Percentiles rank a stretch among this genome's conserved stretches.
These are phyloP conservation scores for Trematomus loennbergii DNA, from an alignment of 2,113 vertebrate genomes.

Conservation along the genomic window DNA sequence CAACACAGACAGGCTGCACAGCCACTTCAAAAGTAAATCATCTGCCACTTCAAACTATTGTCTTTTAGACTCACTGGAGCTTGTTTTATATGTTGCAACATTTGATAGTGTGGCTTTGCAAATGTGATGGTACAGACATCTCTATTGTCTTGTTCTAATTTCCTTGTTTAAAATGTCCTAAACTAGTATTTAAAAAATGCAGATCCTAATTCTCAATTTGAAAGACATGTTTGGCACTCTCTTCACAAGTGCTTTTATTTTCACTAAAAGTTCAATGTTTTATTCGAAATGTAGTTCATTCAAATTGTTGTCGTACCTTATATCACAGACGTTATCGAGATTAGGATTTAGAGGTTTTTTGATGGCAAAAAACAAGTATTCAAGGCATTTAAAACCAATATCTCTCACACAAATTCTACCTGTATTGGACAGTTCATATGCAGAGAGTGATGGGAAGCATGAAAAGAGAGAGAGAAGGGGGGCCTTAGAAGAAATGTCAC, in stretches of 20 bases:
- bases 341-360: too few relatives aligned
- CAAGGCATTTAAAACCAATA: neutral
- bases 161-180: too few relatives aligned
- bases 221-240: too few relatives aligned
- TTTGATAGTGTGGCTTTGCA: neutral
- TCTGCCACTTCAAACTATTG: constrained; percentile 42
- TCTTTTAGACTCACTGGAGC: constrained; percentile 11
- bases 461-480: neutral
- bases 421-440: neutral
- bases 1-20: constrained; percentile 33
- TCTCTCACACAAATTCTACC: neutral
- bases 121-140: neutral
- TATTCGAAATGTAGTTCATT: too few relatives aligned
- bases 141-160: neutral
- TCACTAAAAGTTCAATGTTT: too few relatives aligned
- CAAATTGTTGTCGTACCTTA: too few relatives aligned
- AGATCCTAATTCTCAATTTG: too few relatives aligned
- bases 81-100: neutral
- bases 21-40: constrained; percentile 41
- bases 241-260: too few relatives aligned
- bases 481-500: constrained; percentile 3
- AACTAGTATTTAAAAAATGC: too few relatives aligned
- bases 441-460: neutral
- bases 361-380: too few relatives aligned
- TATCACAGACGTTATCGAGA: too few relatives aligned